phyloP scores from a whole-genome alignment of 2,888 invertebrate species.

The Cotesia congregata region DNA sequence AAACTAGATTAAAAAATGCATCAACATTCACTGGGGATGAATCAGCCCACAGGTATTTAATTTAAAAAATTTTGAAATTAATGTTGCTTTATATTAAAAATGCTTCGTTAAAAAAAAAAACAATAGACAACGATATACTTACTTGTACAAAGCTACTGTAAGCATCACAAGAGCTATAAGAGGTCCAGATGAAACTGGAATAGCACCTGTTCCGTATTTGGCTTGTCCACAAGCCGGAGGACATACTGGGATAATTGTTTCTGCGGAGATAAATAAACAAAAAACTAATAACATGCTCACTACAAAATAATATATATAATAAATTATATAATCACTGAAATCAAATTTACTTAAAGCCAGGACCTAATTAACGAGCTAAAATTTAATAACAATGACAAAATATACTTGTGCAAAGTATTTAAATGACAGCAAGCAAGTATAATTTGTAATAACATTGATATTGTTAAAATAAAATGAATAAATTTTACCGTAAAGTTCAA shows the following conservation, averaged over 20 bases:
- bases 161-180: slow-evolving; percentile 71
- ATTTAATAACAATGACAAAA: slow-evolving; percentile 10
- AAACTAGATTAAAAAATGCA: neutral
- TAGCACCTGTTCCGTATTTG: slow-evolving; percentile 75
- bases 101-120: neutral
- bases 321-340: neutral
- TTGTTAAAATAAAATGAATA: neutral
- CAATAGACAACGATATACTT: slow-evolving; percentile 50
- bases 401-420: neutral
- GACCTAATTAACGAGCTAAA: slow-evolving; percentile 9
- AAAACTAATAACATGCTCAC: slow-evolving; percentile 64
- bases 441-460: neutral
- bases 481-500: slow-evolving; percentile 85
- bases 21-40: neutral
- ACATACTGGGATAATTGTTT: slow-evolving; percentile 92
- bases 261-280: slow-evolving; percentile 73
- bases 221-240: slow-evolving; percentile 90
- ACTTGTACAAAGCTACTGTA: slow-evolving; percentile 71
- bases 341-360: slow-evolving; percentile 5
- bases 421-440: slow-evolving; percentile 8
- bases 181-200: slow-evolving; percentile 70
- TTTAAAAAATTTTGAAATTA: neutral
- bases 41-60: neutral
- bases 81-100: too few species aligned
- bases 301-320: slow-evolving; percentile 48